Conservation (phyloP, 2,113 vertebrate species). For the Suricata suricatta region DNA sequence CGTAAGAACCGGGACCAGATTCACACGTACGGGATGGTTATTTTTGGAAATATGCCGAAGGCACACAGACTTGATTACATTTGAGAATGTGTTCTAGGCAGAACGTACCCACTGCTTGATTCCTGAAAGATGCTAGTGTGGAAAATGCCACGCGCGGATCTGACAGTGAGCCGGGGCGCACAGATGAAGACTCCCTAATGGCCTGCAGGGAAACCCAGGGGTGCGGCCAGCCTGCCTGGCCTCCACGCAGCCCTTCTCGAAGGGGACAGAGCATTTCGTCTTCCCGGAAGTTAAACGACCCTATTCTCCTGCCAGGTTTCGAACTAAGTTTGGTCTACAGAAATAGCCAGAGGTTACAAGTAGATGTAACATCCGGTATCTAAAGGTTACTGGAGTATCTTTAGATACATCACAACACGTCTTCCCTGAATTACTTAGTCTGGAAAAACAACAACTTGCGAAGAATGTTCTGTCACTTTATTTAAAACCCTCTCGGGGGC, state of each 20-base stretch:
- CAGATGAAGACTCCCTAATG: not conserved
- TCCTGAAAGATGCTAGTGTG: not conserved
- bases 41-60: not conserved
- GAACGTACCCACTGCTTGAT: not conserved
- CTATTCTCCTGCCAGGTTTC: not conserved
- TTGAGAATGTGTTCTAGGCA: accelerated
- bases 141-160: not conserved
- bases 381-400: not conserved
- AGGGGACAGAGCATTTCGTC: not conserved
- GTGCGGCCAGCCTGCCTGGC: not conserved
- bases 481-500: not conserved
- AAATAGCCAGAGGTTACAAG: not conserved
- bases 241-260: not conserved
- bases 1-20: accelerated
- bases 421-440: not conserved
- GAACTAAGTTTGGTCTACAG: not conserved
- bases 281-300: not conserved
- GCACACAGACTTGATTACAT: not conserved
- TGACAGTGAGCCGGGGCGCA: not conserved
- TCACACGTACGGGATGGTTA: accelerated
- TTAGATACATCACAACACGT: not conserved
- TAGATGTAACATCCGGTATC: not conserved
- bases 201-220: not conserved
- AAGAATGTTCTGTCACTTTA: not conserved
- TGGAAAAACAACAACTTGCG: not conserved